Evolutionary conservation across 2,888 invertebrate genomes (phyloP).

Genomic region (Herminia tarsipennalis): DNA sequence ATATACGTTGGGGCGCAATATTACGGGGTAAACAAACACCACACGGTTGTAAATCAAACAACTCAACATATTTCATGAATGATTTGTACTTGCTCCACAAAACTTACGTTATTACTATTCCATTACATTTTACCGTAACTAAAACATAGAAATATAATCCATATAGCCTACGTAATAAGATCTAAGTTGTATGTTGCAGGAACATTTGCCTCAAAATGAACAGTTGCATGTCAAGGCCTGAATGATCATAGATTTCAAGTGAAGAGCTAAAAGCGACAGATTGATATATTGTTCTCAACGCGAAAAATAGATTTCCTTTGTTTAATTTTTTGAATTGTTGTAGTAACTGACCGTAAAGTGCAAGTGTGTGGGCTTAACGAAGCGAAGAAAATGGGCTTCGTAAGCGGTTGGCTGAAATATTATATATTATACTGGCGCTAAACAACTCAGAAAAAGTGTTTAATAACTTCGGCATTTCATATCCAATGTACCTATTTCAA

Average conservation of each 20-base stretch:
- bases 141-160: conserved; percentile 37
- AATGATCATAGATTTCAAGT: conserved; percentile 49
- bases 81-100: conserved; percentile 71
- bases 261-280: conserved; percentile 44
- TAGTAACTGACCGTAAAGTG: conserved; percentile 27
- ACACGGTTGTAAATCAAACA: conserved; percentile 57
- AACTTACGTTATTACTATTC: conserved; percentile 44
- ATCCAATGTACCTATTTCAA: no score
- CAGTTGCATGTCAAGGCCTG: conserved; percentile 64
- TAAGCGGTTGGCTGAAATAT: conserved; percentile 20
- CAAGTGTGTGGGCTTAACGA: conserved; percentile 25
- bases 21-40: conserved; percentile 49
- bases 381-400: conserved; percentile 16
- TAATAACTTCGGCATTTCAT: no score
- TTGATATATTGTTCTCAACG: conserved; percentile 35
- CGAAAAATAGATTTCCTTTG: conserved; percentile 33
- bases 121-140: conserved; percentile 18
- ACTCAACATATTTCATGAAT: conserved; percentile 67
- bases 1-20: conserved; percentile 53
- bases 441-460: no score
- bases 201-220: conserved; percentile 34
- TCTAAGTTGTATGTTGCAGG: conserved; percentile 21
- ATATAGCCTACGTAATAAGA: conserved; percentile 29
- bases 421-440: no score
- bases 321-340: conserved; percentile 33